A percentile compares a stretch with the other conserved stretches of the same genome.
Evolutionary conservation across 1,140 invertebrate genomes (phyloP).

Genomic region (Mycetomoellerius zeteki): DNA sequence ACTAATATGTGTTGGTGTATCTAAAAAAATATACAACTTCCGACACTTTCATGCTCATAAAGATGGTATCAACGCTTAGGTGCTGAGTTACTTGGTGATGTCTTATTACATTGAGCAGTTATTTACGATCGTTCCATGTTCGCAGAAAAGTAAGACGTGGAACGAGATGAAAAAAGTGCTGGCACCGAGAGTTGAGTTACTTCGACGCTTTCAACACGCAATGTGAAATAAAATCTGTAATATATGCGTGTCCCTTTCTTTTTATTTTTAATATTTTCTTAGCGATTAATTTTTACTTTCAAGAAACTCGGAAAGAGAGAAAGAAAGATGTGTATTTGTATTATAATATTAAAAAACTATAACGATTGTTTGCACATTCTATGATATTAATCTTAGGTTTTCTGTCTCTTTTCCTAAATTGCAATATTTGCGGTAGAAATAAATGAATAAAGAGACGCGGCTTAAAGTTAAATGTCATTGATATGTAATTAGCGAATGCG

Average conservation of each 20-base stretch:
- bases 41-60: slow-evolving; percentile 78
- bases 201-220: slow-evolving; percentile 13
- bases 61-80: slow-evolving; percentile 81
- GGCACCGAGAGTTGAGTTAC: slow-evolving; percentile 11
- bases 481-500: slow-evolving; percentile 14
- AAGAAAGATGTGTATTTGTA: background rate
- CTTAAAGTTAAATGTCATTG: background rate
- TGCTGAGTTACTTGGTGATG: slow-evolving; percentile 78
- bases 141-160: slow-evolving; percentile 56
- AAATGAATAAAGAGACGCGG: background rate
- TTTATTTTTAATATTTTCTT: background rate
- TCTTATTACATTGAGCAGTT: slow-evolving; percentile 81
- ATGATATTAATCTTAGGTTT: background rate
- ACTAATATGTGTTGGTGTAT: background rate
- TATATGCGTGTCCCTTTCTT: background rate
- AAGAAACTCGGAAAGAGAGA: background rate
- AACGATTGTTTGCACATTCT: background rate
- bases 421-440: background rate
- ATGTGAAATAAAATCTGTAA: background rate
- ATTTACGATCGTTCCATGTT: slow-evolving; percentile 77
- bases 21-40: slow-evolving; percentile 75
- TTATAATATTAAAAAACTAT: background rate
- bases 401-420: background rate
- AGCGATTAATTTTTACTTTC: background rate
- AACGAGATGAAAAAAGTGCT: slow-evolving; percentile 48